These are phyloP conservation scores for Ylistrum balloti DNA, from an alignment of 1,140 invertebrate genomes.

Conservation along the genomic window DNA sequence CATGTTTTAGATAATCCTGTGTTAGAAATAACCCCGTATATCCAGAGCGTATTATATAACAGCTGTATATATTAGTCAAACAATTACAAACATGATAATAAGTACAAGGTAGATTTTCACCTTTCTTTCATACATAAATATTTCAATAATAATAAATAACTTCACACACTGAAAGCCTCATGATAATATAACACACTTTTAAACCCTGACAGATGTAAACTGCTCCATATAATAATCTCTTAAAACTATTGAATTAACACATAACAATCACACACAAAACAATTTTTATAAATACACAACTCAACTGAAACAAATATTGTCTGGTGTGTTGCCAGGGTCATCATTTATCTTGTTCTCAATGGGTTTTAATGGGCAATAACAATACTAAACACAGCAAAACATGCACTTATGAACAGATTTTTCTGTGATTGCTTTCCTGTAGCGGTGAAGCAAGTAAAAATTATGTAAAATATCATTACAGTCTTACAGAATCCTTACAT, in stretches of 20 bases:
- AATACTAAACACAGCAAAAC: neutral
- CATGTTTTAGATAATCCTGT: neutral
- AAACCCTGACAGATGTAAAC: neutral
- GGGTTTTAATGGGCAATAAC: neutral
- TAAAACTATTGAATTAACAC: neutral
- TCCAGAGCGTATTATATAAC: neutral
- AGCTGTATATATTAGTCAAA: conserved; percentile 5
- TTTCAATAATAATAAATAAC: neutral
- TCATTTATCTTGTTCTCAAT: neutral
- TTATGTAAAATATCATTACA: neutral
- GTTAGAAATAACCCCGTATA: neutral
- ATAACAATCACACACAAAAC: neutral
- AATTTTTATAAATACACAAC: too few relatives aligned
- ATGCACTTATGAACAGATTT: neutral
- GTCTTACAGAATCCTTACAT: neutral
- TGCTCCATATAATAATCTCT: neutral
- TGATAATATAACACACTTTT: neutral
- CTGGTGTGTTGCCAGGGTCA: neutral
- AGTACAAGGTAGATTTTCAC: too few relatives aligned
- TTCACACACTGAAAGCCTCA: neutral
- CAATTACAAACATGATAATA: neutral
- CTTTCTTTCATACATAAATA: neutral
- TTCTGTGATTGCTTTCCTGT: neutral
- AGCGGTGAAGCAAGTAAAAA: neutral
- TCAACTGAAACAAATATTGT: neutral